Evolutionary conservation across 2,888 invertebrate genomes (phyloP), one percentile per base, ranked within the genome.

Genomic region (Chymomyza amoena): DNA sequence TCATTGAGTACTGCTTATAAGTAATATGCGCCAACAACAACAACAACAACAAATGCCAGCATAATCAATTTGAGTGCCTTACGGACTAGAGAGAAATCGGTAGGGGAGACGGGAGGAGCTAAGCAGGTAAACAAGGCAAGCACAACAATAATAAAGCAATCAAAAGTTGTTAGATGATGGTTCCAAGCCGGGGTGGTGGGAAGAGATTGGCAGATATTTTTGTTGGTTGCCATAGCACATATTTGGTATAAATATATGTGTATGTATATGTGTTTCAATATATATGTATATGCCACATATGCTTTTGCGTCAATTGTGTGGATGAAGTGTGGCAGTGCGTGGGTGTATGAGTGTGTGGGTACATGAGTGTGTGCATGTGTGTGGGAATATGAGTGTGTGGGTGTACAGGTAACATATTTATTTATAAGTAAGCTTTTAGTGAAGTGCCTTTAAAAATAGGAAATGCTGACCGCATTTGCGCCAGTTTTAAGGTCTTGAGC

Each of bases 91-190:
- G 52, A 16, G n/a, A 51, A 51, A 51, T 51, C 28, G 36, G 25
- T 6, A n/a, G 52, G 16, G 6, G n/a, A 60, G 60, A 59, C 4
- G 45, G 63, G n/a, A 45, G 15, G 4, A 54, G 18, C 36, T 57
- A 45, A 25, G 6, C 57, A 66, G 69, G 32, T 61, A 59, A n/a
- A 62, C 65, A 70, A 66, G 57, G 64, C 32, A 32, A 68, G 70
- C 72, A 77, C 73, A 72, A 79, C 83, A 87, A 87, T 89, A 89
- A 89, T 89, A 86, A 84, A 81, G 88, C 82, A 88, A 89, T 89
- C 86, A 89, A 89, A 87, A 68, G 50, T 57, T n/a, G 45, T 39
- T 15, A 15, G 45, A 18, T n/a, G 28, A 54, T 45, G 16, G 25
- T 25, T 25, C 25, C 25, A 20, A 15, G 51, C n/a, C 52, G 7